Conservation (phyloP, 2,113 vertebrate genomes). For the Recurvirostra avosetta region DNA sequence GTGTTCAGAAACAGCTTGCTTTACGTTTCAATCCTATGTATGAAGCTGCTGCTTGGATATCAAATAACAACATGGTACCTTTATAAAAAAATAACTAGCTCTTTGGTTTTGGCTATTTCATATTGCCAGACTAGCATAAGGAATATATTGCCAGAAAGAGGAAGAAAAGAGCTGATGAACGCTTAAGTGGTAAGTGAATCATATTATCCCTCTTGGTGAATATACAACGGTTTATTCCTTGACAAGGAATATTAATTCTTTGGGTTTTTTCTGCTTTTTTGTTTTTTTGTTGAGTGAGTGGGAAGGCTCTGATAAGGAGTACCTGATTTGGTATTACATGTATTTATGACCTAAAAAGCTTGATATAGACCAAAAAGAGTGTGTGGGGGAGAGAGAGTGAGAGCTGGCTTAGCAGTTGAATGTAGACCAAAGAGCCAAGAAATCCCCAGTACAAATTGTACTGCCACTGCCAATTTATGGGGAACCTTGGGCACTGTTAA, state of each 20-base stretch:
- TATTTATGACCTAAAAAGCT: conserved; percentile 12
- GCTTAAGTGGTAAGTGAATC: background rate
- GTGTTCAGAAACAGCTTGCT: background rate
- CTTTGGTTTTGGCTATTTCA: background rate
- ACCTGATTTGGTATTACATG: background rate
- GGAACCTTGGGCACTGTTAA: background rate
- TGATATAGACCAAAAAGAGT: background rate
- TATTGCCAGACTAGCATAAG: background rate
- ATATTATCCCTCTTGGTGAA: background rate
- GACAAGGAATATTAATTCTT: background rate
- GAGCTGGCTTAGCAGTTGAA: background rate
- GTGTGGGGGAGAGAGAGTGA: background rate
- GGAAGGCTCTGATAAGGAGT: background rate
- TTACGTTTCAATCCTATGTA: background rate
- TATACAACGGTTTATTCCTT: background rate
- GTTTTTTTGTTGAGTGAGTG: background rate
- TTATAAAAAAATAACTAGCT: background rate
- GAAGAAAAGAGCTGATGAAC: background rate
- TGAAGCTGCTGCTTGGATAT: background rate
- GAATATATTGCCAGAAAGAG: background rate
- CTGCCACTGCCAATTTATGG: background rate
- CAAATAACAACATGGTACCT: background rate
- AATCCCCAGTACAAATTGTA: background rate
- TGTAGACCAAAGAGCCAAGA: background rate
- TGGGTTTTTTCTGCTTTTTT: background rate